Evolutionary conservation across 2,888 invertebrate genomes (phyloP).

Genomic region (Platycnemis pennipes): DNA sequence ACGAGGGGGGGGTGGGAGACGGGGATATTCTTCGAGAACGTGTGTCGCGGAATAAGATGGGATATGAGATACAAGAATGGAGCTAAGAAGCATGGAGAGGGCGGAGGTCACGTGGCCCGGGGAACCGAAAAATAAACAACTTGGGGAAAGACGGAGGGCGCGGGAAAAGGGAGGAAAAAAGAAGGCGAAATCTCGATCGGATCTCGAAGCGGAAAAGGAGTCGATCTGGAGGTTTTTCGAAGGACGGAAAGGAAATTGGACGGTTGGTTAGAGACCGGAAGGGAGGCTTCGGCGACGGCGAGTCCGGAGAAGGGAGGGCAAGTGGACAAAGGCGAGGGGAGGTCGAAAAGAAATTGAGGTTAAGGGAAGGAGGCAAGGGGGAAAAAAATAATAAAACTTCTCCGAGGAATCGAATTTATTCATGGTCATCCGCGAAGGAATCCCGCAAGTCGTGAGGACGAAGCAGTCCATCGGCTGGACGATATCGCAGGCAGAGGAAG

Average conservation of each 20-base stretch:
- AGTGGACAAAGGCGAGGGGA: neutral
- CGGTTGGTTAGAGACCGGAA: neutral
- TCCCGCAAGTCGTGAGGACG: neutral
- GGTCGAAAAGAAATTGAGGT: neutral
- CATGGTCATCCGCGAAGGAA: neutral
- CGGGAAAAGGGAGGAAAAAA: neutral
- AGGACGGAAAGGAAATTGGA: constrained; percentile 7
- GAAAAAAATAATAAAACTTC: neutral
- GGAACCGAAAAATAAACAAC: neutral
- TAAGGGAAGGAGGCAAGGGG: neutral
- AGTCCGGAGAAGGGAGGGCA: neutral
- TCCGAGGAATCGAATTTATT: constrained; percentile 16
- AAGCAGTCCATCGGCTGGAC: neutral
- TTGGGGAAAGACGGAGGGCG: too few species aligned
- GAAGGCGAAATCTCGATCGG: neutral
- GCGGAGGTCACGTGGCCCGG: neutral
- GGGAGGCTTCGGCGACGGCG: neutral
- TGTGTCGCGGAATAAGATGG: neutral
- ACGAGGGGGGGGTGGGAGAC: neutral
- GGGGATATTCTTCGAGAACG: neutral
- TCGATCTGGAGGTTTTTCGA: neutral
- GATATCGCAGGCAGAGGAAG: neutral
- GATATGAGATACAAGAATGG: constrained; percentile 11
- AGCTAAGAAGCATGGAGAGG: neutral
- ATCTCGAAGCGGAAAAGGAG: constrained; percentile 4